Evolutionary conservation across 2,113 vertebrate species (phyloP), one percentile per base, ranked within the genome.

Genomic region (Rhynchopsitta pachyrhyncha): DNA sequence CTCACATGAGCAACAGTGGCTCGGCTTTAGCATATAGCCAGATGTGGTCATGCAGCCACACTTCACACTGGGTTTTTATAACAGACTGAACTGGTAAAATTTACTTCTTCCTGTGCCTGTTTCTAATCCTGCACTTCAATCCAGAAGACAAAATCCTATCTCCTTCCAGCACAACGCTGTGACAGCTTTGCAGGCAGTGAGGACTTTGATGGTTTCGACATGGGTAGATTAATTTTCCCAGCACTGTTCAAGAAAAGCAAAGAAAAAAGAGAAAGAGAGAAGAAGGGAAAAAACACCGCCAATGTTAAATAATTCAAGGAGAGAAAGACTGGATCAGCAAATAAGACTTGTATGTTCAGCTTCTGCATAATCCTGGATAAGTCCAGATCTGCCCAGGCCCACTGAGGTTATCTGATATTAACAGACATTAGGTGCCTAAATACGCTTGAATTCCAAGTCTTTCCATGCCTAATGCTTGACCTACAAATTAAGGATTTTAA

Each of bases 21-120:
- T 64, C 3, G 0, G 35, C 67, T 66, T 39, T 37, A 62, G n/a
- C 9, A 0, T 6, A 3, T 13, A 46, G 59, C 11, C 22, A 46
- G 47, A 35, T 3, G 29, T 24, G 25, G n/a, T 37, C 69, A 53
- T 6, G 17, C 46, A 46, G 50, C 55, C 55, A 24, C 29, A 17
- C 29, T 17, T 27, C 53, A 42, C 17, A 13, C 5, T 3, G 15
- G 37, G 31, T 5, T 53, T 78, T 78, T 46, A 53, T 22, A 37
- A 69, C 1, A 16, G 41, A 29, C 46, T 44, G 62, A 27, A 62
- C 0, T 49, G n/a, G 28, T 63, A 60, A 76, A 82, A 35, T 47
- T 29, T 46, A n/a, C 29, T 66, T 88, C 70, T 92, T 85, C 42
- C 35, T 66, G 7, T 14, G 66, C 57, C 62, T 76, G 57, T 55